Base-by-base conservation (phyloP, 2,888 invertebrate genomes). In the Falcaria lacertinaria region DNA sequence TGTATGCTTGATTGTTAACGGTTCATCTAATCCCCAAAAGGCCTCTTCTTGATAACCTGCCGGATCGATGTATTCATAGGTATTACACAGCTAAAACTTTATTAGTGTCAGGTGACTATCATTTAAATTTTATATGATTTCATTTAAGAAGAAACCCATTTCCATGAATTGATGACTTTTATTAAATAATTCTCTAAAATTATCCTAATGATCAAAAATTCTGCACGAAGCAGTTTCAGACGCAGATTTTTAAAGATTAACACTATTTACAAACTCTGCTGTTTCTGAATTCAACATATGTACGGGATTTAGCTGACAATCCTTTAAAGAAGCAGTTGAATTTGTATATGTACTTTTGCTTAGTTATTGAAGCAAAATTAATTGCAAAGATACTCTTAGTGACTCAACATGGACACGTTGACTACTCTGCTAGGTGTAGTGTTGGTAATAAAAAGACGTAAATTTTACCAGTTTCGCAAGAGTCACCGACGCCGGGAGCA, bases 401-500 rank as follows among this genome's bases (percentile, higher is more conserved):
- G 58, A 65, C 55, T 60, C 52, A 70, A 63, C 62, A 63, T 50
- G 60, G 59, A 58, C 68, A 62, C 64, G 60, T 64, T 63, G 56
- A 54, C 57, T 48, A 52, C 52, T 60, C 58, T 52, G 59, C 53
- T 64, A 68, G 67, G 69, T 66, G 58, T 60, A 61, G 69, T 66
- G 58, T 60, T 60, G 66, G 70, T 69, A 69, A 74, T 73, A 19
- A 73, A 70, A 66, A 74, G 63, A 71, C 63, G 72, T 62, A 64
- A 69, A 68, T 74, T 69, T 66, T 69, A 76, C 83, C 76, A 84
- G 83, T 83, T 80, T 74, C 55, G 73, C 79, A 72, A 78, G 75
- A 77, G 70, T 70, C 57, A 64, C 60, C 60, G n/a, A n/a, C n/a
- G 68, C 56, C 71, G 57, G 72, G 69, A 69, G 65, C 60, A 59